phyloP scores from a whole-genome alignment of 2,888 invertebrate species.

The Parochlus steinenii region DNA sequence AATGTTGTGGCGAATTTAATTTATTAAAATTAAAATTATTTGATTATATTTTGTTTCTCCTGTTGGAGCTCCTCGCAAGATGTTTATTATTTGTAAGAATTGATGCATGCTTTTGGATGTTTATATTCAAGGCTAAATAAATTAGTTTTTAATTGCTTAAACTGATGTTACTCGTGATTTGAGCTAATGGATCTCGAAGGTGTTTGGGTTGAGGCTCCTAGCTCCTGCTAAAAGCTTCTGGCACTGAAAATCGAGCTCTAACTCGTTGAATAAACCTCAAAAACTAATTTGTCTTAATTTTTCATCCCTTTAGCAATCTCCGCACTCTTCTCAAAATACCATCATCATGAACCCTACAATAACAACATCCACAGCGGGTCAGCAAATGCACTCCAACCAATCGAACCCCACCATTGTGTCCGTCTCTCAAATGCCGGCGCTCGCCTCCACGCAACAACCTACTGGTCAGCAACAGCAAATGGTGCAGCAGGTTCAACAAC shows the following conservation, averaged over 20 bases:
- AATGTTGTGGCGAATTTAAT: no score
- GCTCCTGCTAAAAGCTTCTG: no score
- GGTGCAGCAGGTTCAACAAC: conserved; percentile 19
- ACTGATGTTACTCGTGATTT: no score
- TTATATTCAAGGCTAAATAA: no score
- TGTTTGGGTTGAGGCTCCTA: no score
- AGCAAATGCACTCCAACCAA: conserved; percentile 15
- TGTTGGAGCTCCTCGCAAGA: background rate
- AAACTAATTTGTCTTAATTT: background rate
- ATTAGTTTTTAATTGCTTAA: no score
- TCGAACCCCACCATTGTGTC: conserved; percentile 11
- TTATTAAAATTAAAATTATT: background rate
- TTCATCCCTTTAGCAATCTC: conserved; percentile 1
- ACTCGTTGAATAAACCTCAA: background rate
- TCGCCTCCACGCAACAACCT: conserved; percentile 22
- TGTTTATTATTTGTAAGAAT: background rate
- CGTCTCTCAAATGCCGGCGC: conserved; percentile 18
- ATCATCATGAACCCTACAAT: conserved; percentile 17
- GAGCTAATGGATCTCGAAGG: no score
- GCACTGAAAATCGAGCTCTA: no score
- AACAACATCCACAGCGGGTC: conserved; percentile 22
- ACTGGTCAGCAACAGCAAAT: conserved; percentile 21
- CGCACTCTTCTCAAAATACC: no score
- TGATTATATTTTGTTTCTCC: conserved; percentile 4
- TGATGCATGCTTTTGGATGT: no score